Evolutionary conservation across 2,113 vertebrate species (phyloP), one percentile per base, ranked within the genome.

Genomic region (Pongo pygmaeus): DNA sequence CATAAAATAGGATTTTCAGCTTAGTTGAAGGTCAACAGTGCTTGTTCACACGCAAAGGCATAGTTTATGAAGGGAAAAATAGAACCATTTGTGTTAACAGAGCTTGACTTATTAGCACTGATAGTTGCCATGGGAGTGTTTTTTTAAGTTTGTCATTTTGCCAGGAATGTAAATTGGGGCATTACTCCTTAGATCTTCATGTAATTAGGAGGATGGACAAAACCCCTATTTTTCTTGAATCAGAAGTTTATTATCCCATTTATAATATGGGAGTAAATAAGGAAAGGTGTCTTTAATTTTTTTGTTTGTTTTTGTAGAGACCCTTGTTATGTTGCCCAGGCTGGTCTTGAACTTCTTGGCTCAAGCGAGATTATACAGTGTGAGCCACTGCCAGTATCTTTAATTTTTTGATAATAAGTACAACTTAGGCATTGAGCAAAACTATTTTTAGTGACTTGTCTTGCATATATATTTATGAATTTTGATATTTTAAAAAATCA

Each of bases 81-180:
- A 35, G 55, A 83, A 35, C 59, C 1, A 0, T 57, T 92, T 96
- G 46, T 84, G n/a, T 84, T 80, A 80, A 70, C 20, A 1, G 8
- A 43, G 46, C 77, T 48, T 79, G 50, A 83, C 83, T 43, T 81
- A 20, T 46, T 90, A 43, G 14, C 70, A 38, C 79, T 3, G 22
- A 14, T 87, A 83, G 72, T 59, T 94, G 74, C 30, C 46, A 48
- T 30, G 70, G 52, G 79, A 46, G 35, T 59, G 32, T 22, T 16
- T 57, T 92, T 92, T 94, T 84, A 79, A 75, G 48, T 69, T n/a
- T 64, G 48, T 79, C 12, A 32, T 94, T 95, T 95, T 91, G 30
- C 64, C 70, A 93, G 57, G 48, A 94, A 72, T 84, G 22, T 88
- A 93, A 95, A 78, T 79, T 32, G 13, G 25, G 57, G 11, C 32